Evolutionary conservation across 2,888 invertebrate genomes (phyloP), one percentile per base, ranked within the genome.

Genomic region (Orthonychiurus folsomi): DNA sequence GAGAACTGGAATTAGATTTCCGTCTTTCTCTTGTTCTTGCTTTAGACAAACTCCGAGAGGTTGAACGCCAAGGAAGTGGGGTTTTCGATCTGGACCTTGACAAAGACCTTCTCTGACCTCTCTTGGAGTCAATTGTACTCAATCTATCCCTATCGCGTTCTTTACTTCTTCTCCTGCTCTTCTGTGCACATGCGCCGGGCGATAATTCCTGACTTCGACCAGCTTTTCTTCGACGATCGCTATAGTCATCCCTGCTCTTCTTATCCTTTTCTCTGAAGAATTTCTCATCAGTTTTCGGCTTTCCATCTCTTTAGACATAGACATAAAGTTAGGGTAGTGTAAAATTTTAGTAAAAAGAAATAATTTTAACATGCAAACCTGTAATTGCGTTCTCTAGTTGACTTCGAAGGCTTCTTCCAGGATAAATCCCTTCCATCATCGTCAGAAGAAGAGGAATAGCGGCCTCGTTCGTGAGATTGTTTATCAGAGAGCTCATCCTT

Each of bases 341-440:
- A 2, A 18, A 56, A 3, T 25, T 56, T 50, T 37, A 3, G 12
- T 9, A 2, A 2, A 24, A 25, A 18, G 20, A 50, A 23, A 28
- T 28, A 57, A 27, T 26, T 60, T 53, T 25, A 27, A 18, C n/a
- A 27, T n/a, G 26, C 50, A n/a, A 59, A 71, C 72, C 72, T 68
- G 56, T 91, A 92, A 74, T 85, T 89, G 65, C 87, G 80, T 73
- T 86, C 88, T 75, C 87, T 88, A 23, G 84, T 85, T 70, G 80
- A 86, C 76, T 87, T 88, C 54, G 87, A 86, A 15, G 88, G 79
- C 76, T 90, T 90, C 74, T 90, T 91, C 80, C 92, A 92, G 0
- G 83, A 77, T 3, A 84, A 69, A 25, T 68, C 66, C 50, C 69
- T 66, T 50, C 61, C 64, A 23, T 64, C 62, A 25, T 63, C 66